These are phyloP conservation scores for Orthonevra nobilis DNA, from an alignment of 2,888 invertebrate genomes.

Conservation along the genomic window DNA sequence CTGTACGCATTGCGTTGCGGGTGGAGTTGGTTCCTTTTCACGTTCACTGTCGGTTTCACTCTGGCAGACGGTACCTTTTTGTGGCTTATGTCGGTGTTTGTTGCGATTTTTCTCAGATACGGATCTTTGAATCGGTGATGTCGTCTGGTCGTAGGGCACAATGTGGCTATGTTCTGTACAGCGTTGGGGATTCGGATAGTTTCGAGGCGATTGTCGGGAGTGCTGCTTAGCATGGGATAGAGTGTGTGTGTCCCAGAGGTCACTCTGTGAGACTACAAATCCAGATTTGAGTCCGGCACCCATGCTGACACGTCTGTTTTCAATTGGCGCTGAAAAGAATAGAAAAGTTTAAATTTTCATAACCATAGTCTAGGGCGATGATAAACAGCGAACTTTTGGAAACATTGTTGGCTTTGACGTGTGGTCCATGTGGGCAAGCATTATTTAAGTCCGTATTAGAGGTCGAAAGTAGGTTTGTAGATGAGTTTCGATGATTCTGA, in stretches of 20 bases:
- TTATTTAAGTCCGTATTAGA: conserved; percentile 79
- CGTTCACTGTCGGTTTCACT: conserved; percentile 82
- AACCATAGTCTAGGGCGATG: no score
- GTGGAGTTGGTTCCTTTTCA: conserved; percentile 78
- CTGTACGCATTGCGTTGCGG: conserved; percentile 75
- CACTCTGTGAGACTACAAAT: conserved; percentile 85
- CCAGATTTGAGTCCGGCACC: conserved; percentile 80
- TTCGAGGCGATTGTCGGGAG: conserved; percentile 79
- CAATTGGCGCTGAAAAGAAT: conserved; percentile 74
- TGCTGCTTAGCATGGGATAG: conserved; percentile 81
- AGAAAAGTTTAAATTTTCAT: no score
- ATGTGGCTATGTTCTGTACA: conserved; percentile 79
- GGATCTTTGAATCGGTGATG: conserved; percentile 83
- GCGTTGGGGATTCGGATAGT: conserved; percentile 78
- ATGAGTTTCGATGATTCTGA: conserved; percentile 78
- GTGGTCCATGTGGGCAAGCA: conserved; percentile 77
- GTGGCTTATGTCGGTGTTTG: conserved; percentile 80
- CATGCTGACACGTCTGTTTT: conserved; percentile 78
- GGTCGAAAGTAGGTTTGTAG: conserved; percentile 77
- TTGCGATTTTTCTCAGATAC: conserved; percentile 85
- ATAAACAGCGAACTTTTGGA: conserved; percentile 74
- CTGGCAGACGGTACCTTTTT: conserved; percentile 81
- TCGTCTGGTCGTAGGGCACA: conserved; percentile 77
- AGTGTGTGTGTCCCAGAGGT: conserved; percentile 85
- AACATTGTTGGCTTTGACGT: conserved; percentile 76